Evolutionary conservation across 2,113 vertebrate species (phyloP).

Genomic region (Xyrauchen texanus): DNA sequence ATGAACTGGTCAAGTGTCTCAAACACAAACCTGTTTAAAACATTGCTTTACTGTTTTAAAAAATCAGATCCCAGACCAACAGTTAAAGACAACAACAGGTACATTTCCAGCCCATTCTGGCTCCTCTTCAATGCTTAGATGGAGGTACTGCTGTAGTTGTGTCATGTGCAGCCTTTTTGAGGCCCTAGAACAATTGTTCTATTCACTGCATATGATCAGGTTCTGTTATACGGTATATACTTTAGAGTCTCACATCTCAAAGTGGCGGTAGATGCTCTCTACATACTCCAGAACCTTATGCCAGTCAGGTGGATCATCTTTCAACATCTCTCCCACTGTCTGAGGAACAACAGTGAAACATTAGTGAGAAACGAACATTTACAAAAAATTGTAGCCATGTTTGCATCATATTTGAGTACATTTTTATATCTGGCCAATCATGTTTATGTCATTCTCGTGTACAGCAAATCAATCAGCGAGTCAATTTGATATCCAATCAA

Average conservation of each 20-base stretch:
- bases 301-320: slow-evolving; percentile 77
- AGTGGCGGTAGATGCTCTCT: slow-evolving; percentile 79
- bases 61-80: background rate
- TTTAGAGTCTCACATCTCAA: slow-evolving; percentile 73
- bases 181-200: too few species aligned
- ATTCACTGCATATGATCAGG: background rate
- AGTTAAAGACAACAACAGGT: background rate
- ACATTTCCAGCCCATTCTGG: background rate
- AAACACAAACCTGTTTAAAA: too few species aligned
- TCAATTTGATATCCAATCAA: too few species aligned
- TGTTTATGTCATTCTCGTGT: background rate
- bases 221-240: too few species aligned
- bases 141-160: background rate
- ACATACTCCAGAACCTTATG: slow-evolving; percentile 79
- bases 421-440: background rate
- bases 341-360: slow-evolving; percentile 50
- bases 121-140: background rate
- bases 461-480: background rate
- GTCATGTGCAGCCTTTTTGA: background rate
- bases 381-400: background rate
- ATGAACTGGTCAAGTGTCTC: too few species aligned
- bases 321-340: slow-evolving; percentile 78
- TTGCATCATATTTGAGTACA: background rate
- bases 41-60: background rate
- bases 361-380: background rate